phyloP scores from a whole-genome alignment of 35 echinoderm and acorn worm species.

The Holothuria glaberrima region DNA sequence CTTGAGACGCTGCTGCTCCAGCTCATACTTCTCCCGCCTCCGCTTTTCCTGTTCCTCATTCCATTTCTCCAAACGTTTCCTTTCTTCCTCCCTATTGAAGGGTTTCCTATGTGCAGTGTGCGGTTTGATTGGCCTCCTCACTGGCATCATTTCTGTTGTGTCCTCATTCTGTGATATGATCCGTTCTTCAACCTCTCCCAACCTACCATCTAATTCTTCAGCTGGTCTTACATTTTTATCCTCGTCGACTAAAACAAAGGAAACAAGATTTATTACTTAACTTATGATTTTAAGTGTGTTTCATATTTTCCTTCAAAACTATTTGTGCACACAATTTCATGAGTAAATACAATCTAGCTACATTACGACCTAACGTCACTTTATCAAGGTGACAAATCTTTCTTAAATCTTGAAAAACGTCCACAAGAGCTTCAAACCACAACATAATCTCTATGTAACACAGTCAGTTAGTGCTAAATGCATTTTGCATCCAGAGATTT shows the following conservation, averaged over 20 bases:
- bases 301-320: no score
- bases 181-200: background rate
- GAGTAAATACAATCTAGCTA: no score
- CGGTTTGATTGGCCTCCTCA: background rate
- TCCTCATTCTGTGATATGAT: background rate
- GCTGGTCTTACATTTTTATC: background rate
- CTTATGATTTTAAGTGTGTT: no score
- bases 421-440: no score
- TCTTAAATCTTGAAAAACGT: no score
- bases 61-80: constrained; percentile 85
- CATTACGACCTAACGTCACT: no score
- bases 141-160: constrained; percentile 23
- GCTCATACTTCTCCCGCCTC: constrained; percentile 76
- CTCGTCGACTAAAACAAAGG: background rate
- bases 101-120: constrained; percentile 48
- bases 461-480: no score
- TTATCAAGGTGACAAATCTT: no score
- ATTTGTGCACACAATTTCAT: no score
- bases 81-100: constrained; percentile 89
- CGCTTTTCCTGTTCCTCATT: constrained; percentile 87
- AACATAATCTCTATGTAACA: no score
- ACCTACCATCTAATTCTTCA: background rate
- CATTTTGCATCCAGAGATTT: no score
- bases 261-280: no score
- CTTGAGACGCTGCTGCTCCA: constrained; percentile 75